Conservation (phyloP, 2,888 invertebrate species). For the Hirtodrosophila trivittata region DNA sequence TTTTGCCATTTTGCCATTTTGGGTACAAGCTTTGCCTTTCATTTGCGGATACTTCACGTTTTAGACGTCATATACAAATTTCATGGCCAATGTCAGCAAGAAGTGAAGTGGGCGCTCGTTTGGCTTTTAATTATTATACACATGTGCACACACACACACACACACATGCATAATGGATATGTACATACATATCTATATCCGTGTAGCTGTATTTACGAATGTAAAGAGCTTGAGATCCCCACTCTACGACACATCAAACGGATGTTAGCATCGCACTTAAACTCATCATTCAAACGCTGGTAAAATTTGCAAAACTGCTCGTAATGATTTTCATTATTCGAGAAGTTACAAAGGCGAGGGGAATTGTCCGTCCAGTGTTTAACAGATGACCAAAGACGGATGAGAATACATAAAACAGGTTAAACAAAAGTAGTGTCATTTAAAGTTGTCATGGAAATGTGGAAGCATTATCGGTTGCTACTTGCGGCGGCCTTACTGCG, state of each 20-base stretch:
- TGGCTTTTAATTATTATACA: constrained; percentile 7
- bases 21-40: constrained; percentile 12
- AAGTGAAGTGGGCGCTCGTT: constrained; percentile 61
- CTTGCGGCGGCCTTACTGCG: constrained; percentile 41
- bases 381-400: constrained; percentile 21
- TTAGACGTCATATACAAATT: constrained; percentile 63
- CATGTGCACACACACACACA: neutral
- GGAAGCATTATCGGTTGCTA: constrained; percentile 38
- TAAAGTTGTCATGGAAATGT: constrained; percentile 6
- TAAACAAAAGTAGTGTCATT: constrained; percentile 12
- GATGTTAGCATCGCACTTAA: too few species aligned
- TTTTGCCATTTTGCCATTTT: constrained; percentile 13
- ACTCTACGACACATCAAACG: too few species aligned
- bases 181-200: neutral
- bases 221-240: too few species aligned
- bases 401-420: constrained; percentile 41
- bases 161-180: neutral
- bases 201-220: neutral
- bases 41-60: constrained; percentile 37
- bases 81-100: constrained; percentile 73
- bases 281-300: too few species aligned
- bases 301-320: too few species aligned
- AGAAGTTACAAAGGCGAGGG: neutral
- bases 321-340: constrained; percentile 13
- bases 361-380: too few species aligned